phyloP scores from a whole-genome alignment of 2,797 vertebrate genomes.

The Antennarius maculatus region DNA sequence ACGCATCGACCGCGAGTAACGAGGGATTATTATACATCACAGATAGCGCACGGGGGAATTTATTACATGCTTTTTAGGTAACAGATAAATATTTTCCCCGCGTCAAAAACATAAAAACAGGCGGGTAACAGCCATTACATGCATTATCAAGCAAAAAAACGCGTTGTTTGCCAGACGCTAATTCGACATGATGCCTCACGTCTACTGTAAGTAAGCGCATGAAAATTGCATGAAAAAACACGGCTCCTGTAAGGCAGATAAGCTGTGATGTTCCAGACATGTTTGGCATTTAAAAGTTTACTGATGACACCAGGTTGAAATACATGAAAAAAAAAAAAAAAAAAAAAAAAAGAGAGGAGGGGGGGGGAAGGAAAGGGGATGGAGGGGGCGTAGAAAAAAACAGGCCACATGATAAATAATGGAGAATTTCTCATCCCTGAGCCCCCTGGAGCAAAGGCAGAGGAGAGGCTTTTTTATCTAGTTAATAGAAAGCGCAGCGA shows the following conservation, averaged over 20 bases:
- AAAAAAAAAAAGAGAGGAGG: no score
- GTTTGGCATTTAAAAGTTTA: slow-evolving; percentile 88
- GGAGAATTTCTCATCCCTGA: slow-evolving; percentile 94
- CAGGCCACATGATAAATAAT: slow-evolving; percentile 97
- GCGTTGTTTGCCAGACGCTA: slow-evolving; percentile 77
- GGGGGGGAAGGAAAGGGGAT: no score
- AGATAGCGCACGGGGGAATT: background rate
- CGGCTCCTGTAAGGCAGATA: slow-evolving; percentile 82
- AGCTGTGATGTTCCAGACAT: slow-evolving; percentile 79
- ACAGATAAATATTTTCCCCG: slow-evolving; percentile 47
- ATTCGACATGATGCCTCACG: slow-evolving; percentile 77
- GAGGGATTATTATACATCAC: no score
- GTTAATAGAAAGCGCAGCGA: slow-evolving; percentile 99
- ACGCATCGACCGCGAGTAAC: no score
- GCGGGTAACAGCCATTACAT: slow-evolving; percentile 47
- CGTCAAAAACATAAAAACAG: slow-evolving; percentile 25
- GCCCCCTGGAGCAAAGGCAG: slow-evolving; percentile 97
- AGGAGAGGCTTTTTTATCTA: slow-evolving; percentile 99
- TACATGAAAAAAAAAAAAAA: slow-evolving; percentile 78
- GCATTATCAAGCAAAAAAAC: slow-evolving; percentile 65
- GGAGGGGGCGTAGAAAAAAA: slow-evolving; percentile 31
- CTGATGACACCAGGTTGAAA: slow-evolving; percentile 94
- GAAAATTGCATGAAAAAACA: slow-evolving; percentile 79
- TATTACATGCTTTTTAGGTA: slow-evolving; percentile 7
- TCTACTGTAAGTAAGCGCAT: slow-evolving; percentile 76